Conservation (phyloP, 37 sponge, comb jelly and placozoan genomes). For the Hexactinellida sp. region DNA sequence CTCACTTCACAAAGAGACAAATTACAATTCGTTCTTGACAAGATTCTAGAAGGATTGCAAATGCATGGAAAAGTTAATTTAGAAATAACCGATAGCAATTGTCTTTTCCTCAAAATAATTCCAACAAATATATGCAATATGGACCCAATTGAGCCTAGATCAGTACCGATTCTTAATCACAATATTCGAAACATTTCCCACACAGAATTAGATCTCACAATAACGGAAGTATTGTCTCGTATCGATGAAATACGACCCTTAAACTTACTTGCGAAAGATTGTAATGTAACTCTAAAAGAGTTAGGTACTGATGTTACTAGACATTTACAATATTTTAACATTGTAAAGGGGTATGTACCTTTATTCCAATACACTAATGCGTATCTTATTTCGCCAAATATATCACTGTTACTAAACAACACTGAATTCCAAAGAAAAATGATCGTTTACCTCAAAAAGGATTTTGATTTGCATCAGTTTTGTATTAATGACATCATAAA, state of each 20-base stretch:
- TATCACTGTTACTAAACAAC: not conserved
- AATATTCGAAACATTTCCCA: not conserved
- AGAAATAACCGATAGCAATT: not conserved
- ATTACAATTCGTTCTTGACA: not conserved
- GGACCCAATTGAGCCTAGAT: not conserved
- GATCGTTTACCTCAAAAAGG: not conserved
- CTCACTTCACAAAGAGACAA: not conserved
- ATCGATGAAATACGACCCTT: not conserved
- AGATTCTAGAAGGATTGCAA: not conserved
- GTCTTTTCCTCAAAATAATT: not conserved
- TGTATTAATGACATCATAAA: not conserved
- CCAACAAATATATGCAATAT: not conserved
- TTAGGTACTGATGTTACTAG: not conserved
- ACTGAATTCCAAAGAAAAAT: not conserved
- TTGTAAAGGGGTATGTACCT: not conserved
- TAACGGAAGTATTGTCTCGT: not conserved
- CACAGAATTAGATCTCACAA: not conserved
- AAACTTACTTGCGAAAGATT: not conserved
- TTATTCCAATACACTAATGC: constrained; percentile 2
- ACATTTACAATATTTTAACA: constrained; percentile 1
- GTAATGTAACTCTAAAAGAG: not conserved
- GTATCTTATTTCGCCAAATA: not conserved
- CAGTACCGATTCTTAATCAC: not conserved
- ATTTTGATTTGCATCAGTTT: not conserved
- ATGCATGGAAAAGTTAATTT: not conserved